Evolutionary conservation across 1,140 invertebrate genomes (phyloP), one percentile per base, ranked within the genome.

Genomic region (Drosophila nasuta): DNA sequence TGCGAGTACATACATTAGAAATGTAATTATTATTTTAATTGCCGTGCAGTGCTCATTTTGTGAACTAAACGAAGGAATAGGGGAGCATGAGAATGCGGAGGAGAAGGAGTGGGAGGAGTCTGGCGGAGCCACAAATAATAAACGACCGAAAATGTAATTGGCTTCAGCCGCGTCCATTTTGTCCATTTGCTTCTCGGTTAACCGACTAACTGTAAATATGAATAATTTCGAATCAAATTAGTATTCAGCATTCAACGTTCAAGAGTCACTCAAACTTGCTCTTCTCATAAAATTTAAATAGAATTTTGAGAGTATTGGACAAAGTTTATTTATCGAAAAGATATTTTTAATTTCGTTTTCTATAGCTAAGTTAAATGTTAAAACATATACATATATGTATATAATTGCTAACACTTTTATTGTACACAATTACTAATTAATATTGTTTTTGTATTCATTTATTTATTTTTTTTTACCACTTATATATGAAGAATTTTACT

Each of bases 21-120:
- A 91, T 91, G 88, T 91, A 91, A 91, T 91, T 91, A 91, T 91
- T 91, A 91, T 91, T 91, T 91, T 91, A 91, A 91, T 91, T 83
- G 82, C 75, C 81, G 81, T 79, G 78, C 81, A 70, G 58, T 62
- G 77, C 77, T 69, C 77, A 87, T 87, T 82, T 88, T 70, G 79
- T 87, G 72, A 80, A 65, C 49, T 60, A 63, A 25, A n/a, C 5
- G 41, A n/a, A 49, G 48, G 41, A 38, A 6, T 8, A 0, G 30
- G 38, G 7, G 13, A 15, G 48, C 43, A 41, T 15, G 3, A 20
- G 20, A 20, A 20, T 25, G 20, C 20, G 20, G 30, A 5, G 5
- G 25, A 25, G 45, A 15, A 8, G 38, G 75, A 71, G 63, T 52
- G 71, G 62, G 45, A 13, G 41, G 38, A 25, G 38, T n/a, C 17